Evolutionary conservation across 2,888 invertebrate genomes (phyloP), one percentile per base, ranked within the genome.

Genomic region (Operophtera brumata): DNA sequence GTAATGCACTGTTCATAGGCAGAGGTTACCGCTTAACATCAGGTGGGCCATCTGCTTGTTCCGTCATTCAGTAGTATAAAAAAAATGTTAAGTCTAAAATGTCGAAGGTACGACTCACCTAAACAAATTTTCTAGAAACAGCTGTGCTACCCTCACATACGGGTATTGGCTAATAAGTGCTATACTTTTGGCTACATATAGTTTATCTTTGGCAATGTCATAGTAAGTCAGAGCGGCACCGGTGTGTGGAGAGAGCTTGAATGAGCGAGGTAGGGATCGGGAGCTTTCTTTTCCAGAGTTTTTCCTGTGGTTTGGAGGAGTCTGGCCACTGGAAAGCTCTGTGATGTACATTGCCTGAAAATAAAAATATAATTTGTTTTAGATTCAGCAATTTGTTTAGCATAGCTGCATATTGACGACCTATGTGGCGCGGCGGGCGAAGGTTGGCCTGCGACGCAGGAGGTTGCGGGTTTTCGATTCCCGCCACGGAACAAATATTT

Each of bases 181-280:
- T 81, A 99, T 96, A 85, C 96, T 96, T 92, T 99, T 99, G 69
- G 97, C 96, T 76, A 98, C 99, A 90, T 94, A 97, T 63, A 99
- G 92, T 85, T 95, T 95, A 91, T 99, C 99, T 91, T 97, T 97
- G 82, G 94, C 93, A 75, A 96, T 94, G 87, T 99, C 98, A 86
- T 97, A 99, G 80, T 96, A 96, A 68, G 94, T 95, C 69, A 95
- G 91, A 57, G 96, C 95, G 7, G 95, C 94, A 55, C 94, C 93
- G 12, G 94, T 93, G 74, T 95, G 95, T 6, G 94, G 93, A 32
- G 94, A 92, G 57, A 97, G 91, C 86, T 97, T 97, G 77, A 97
- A 97, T 73, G 97, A 97, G 57, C 97, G 92, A 5, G 97, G 97
- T 58, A 97, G 89, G 3, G 97, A 97, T 66, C 96, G 92, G 44